Base-by-base conservation (phyloP, 2,113 vertebrate species). In the Mixornis gularis region DNA sequence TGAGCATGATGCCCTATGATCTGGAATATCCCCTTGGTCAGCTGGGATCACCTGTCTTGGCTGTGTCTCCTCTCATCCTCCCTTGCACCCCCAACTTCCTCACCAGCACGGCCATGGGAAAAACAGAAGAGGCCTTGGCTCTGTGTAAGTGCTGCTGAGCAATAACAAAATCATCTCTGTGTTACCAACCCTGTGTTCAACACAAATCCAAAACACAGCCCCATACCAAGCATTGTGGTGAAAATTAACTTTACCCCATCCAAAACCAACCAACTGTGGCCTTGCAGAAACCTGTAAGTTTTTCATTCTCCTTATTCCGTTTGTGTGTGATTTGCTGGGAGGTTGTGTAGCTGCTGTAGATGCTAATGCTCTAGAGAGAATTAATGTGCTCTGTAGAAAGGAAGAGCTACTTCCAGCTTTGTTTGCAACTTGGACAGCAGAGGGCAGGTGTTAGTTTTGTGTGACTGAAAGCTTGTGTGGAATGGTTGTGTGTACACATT, bases 401-500 rank as follows among this genome's bases (percentile, higher is more conserved):
- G 10, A 69, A 72, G 38, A 68, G 15, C 10, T 87, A 15, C 40
- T 88, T 86, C 34, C 29, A 59, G 20, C 24, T 93, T 86, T 17
- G 30, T 78, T 65, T 86, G 36, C 44, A 14, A 70, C 34, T 70
- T 78, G 72, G 56, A 78, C 95, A 86, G 80, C 64, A 90, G 91
- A 89, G 86, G 89, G 93, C 93, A 83, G 52, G 43, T 90, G 68
- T 76, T 79, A 43, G 40, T 91, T 92, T 86, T 86, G 21, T n/a
- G 34, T 69, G 41, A 36, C 22, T 73, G 52, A 13, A 79, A 48
- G 21, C 40, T 68, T 48, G 2, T 32, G 36, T 12, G 11, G 46
- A 58, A 19, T 46, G 63, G 16, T 44, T 58, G 6, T 13, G 34
- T 38, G 9, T 53, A 13, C 34, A 26, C 22, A 15, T 44, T 25